Evolutionary conservation across 2,888 invertebrate species (phyloP), one percentile per base, ranked within the genome.

Genomic region (Andrena minutula): DNA sequence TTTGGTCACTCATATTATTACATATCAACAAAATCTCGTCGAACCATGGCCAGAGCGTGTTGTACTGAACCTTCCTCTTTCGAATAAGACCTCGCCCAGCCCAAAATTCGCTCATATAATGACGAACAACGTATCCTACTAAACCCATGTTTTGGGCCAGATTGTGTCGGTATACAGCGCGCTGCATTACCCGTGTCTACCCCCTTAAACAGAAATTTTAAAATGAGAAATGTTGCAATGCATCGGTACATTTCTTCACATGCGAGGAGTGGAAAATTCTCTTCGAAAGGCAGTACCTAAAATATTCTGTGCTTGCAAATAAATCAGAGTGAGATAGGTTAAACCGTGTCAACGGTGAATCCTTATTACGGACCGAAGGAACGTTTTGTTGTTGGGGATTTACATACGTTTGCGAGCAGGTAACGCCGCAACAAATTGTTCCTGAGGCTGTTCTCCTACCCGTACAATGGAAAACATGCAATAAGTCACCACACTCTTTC

Each of bases 391-490:
- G 47, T 64, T 41, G 28, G 32, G 76, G 82, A 84, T 87, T 84
- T 83, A 76, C 73, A 81, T 76, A 70, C 79, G 75, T 61, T 63
- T 53, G 35, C 28, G 70, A 51, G 61, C 78, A 81, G 69, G 75
- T 85, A 88, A 88, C 84, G 79, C 64, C n/a, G 75, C 81, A 88
- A 78, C 82, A 89, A 85, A 86, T 84, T 86, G 23, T 68, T 64
- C 61, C 58, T 49, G 10, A 1, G 65, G 41, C 63, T 63, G 58
- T 68, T 78, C 80, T 74, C 81, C 23, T 47, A 60, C 51, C 58
- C 78, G 16, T 23, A 51, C 28, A 56, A 41, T 26, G 79, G 76
- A 75, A 81, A 75, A 78, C 63, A 69, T 74, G 77, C 71, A 75
- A 79, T 80, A 87, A 87, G 87, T 87, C 87, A 87, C 79, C 58